Conservation (phyloP, 2,888 invertebrate genomes). For the Heteromurus nitidus region DNA sequence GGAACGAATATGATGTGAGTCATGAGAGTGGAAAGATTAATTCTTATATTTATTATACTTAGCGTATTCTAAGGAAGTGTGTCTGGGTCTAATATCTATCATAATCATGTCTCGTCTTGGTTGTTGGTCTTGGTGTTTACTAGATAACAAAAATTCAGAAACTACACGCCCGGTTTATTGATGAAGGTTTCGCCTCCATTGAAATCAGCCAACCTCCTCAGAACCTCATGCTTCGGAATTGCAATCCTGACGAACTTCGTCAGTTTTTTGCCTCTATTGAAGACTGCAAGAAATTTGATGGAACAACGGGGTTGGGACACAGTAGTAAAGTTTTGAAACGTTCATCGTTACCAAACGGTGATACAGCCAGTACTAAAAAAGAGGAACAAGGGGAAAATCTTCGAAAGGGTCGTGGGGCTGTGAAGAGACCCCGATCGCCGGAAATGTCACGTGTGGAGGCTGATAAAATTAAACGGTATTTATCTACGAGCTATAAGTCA, state of each 20-base stretch:
- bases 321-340: no score
- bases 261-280: no score
- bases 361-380: no score
- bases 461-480: slow-evolving; percentile 21
- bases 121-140: not conserved
- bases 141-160: slow-evolving; percentile 48
- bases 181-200: slow-evolving; percentile 57
- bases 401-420: not conserved
- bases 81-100: no score
- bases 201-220: slow-evolving; percentile 58
- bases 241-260: slow-evolving; percentile 17
- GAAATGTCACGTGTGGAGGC: slow-evolving; percentile 30
- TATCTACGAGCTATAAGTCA: not conserved
- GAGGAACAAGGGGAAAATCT: not conserved
- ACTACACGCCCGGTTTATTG: slow-evolving; percentile 40
- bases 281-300: no score
- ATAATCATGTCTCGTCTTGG: no score
- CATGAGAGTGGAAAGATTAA: no score
- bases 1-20: slow-evolving; percentile 50
- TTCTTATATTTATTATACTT: no score
- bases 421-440: slow-evolving; percentile 48
- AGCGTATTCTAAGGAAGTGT: no score
- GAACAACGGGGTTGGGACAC: no score
- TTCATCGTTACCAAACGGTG: no score
- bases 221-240: slow-evolving; percentile 53